Evolutionary conservation across 2,797 vertebrate genomes (phyloP), one percentile per base, ranked within the genome.

Genomic region (Spatula versicolor): DNA sequence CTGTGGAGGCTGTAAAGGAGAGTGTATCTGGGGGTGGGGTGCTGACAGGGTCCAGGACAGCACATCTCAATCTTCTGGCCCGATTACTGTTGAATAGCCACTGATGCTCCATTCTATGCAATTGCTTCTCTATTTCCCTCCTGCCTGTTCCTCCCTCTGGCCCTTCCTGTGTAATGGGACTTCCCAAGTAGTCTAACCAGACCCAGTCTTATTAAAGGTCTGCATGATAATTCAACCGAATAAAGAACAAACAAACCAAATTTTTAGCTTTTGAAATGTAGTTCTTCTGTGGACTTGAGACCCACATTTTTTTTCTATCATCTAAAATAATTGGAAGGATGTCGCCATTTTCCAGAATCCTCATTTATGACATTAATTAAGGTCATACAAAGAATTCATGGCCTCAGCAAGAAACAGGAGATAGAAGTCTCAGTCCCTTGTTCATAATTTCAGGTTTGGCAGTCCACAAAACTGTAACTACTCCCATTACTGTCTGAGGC

Each of bases 401-500:
- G 82, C 64, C 93, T 92, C 81, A 89, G 83, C 55, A 78, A 90
- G 72, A 88, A 94, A 23, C 41, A 59, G 86, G 75, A 93, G 81
- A 83, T 83, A 87, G 88, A 83, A 78, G 62, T 21, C 66, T 93
- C 46, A 83, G 63, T 33, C 64, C 52, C 75, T 75, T 46, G 54
- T 80, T 91, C 75, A 63, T 95, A 85, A 97, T 93, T 95, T 88
- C 81, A 90, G 69, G 62, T 90, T 91, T 95, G 96, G 80, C 90
- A 92, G 78, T 93, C 66, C 76, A 96, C 92, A 96, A 95, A 95
- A 80, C 72, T 87, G 91, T 84, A 95, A 96, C 95, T 92, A 96
- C 88, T 87, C n/a, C 78, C 88, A 91, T 94, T 96, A 96, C 93
- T 95, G 83, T 92, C 90, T 92, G 90, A 95, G 95, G 93, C 92